A percentile compares a stretch with the other conserved stretches of the same genome.
Evolutionary conservation across 2,797 vertebrate genomes (phyloP).

Genomic region (Hippocampus kuda): DNA sequence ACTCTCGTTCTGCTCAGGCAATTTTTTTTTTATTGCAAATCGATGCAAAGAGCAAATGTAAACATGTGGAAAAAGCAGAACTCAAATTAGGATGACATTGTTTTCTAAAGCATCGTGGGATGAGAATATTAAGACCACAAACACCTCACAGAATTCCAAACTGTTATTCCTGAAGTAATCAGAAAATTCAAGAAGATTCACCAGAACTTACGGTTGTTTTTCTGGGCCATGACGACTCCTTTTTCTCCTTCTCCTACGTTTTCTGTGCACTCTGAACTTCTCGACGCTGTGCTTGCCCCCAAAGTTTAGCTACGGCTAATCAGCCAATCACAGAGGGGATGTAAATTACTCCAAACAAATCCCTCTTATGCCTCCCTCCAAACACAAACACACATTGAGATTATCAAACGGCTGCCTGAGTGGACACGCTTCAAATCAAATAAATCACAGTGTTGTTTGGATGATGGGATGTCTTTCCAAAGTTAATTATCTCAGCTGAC

Average conservation of each 20-base stretch:
- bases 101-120: neutral
- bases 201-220: conserved; percentile 51
- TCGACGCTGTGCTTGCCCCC: conserved; percentile 3
- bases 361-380: neutral
- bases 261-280: neutral
- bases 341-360: conserved; percentile 11
- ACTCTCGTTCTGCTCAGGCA: conserved; percentile 17
- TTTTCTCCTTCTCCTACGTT: conserved; percentile 10
- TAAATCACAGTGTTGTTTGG: conserved; percentile 29
- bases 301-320: conserved; percentile 52
- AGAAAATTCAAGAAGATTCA: neutral
- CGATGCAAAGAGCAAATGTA: conserved; percentile 3
- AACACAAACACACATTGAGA: conserved; percentile 4
- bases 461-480: conserved; percentile 17
- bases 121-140: neutral
- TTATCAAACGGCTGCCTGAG: conserved; percentile 5
- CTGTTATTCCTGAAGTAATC: neutral
- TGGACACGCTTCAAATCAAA: conserved; percentile 23
- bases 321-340: conserved; percentile 46
- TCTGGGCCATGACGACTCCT: conserved; percentile 52
- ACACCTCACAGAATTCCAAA: neutral
- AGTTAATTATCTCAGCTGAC: conserved; percentile 36
- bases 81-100: neutral
- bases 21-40: conserved; percentile 18
- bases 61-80: neutral